Evolutionary conservation across 2,113 vertebrate genomes (phyloP), one percentile per base, ranked within the genome.

Genomic region (Malurus melanocephalus): DNA sequence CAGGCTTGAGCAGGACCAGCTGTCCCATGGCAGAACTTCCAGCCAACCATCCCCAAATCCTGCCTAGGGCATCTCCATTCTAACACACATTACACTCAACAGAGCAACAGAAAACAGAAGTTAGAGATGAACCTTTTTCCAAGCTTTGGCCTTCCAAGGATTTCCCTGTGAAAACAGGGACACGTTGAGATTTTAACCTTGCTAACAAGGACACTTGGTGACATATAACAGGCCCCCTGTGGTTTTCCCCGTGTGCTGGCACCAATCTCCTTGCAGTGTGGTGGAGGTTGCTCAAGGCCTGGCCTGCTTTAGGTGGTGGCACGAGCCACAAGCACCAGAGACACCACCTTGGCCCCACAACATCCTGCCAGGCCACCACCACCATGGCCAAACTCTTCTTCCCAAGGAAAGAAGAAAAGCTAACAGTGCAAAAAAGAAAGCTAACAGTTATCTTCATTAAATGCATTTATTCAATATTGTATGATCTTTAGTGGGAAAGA

Each of bases 1-100:
- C 83, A 52, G n/a, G 11, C 22, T 2, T 23, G 33, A 69, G 53
- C 1, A 3, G n/a, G 46, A 46, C 14, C 67, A 46, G 67, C 51
- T 60, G 68, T 24, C 30, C 61, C 40, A 35, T 0, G 0, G 30
- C 60, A 82, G 15, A n/a, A 55, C 23, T 16, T 1, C 0, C 32
- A 90, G 38, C 23, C 30, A 1, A 1, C 30, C 14, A 19, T 19
- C 12, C 71, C 72, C 57, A 65, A 88, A 74, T 18, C 68, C 48
- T 5, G 13, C 52, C 40, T 5, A 15, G 9, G 43, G 13, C 14
- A 60, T 9, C 68, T 60, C 52, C 17, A 8, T 27, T 71, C 40
- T 35, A 35, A 52, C 71, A 18, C 33, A 56, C 8, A 3, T 33
- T 33, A 42, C 7, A 13, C 20, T 78, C 40, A 35, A 49, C 24